Percentiles rank a stretch among this genome's conserved stretches.
These are phyloP conservation scores for Trissolcus basalis DNA, from an alignment of 1,140 invertebrate species.

Conservation along the genomic window DNA sequence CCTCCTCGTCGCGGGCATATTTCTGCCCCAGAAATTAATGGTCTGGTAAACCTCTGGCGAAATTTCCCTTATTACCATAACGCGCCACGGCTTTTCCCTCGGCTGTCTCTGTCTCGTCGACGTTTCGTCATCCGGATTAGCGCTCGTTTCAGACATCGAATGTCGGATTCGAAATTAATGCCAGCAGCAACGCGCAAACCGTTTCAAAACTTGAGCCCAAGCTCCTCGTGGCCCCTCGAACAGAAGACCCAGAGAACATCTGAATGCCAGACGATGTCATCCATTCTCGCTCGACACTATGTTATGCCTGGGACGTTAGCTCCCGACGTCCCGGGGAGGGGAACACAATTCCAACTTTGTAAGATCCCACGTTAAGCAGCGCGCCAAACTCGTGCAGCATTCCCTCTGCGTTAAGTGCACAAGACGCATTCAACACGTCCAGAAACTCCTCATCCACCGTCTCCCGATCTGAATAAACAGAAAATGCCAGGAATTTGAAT, in stretches of 20 bases:
- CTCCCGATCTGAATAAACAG: no score
- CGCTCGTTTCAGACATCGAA: conserved; percentile 20
- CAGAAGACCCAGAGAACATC: conserved; percentile 26
- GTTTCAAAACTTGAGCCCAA: conserved; percentile 60
- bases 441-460: no score
- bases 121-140: conserved; percentile 31
- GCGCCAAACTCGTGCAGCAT: background rate
- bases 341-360: conserved; percentile 24
- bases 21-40: conserved; percentile 49
- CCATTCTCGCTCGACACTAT: conserved; percentile 61
- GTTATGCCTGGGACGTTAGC: conserved; percentile 33
- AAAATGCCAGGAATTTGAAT: no score
- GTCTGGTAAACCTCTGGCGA: conserved; percentile 48
- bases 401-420: no score
- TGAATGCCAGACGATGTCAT: conserved; percentile 61
- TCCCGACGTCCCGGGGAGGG: background rate
- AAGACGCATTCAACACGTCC: no score
- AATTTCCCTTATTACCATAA: conserved; percentile 53
- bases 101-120: conserved; percentile 25
- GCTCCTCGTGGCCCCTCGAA: conserved; percentile 6
- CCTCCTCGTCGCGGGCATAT: conserved; percentile 32
- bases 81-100: conserved; percentile 1
- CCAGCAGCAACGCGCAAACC: conserved; percentile 62
- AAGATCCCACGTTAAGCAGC: conserved; percentile 19
- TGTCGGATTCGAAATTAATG: conserved; percentile 64